Evolutionary conservation across 2,113 vertebrate genomes (phyloP).

Genomic region (Podarcis raffonei): DNA sequence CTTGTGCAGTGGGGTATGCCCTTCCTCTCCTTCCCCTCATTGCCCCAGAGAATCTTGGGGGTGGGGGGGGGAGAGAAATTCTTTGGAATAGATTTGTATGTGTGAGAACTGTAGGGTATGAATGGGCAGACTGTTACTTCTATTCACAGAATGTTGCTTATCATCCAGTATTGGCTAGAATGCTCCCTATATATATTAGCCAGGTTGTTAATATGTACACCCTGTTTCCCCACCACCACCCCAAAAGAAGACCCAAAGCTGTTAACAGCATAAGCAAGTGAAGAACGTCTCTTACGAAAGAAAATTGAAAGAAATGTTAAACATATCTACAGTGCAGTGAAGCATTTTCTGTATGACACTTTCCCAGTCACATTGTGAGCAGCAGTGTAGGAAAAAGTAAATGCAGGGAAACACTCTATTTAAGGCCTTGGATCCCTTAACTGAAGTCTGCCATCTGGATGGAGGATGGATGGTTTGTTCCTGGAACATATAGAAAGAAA

Average conservation of each 20-base stretch:
- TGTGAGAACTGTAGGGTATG: too few species aligned
- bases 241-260: background rate
- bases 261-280: background rate
- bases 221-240: background rate
- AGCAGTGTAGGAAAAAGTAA: constrained; percentile 53
- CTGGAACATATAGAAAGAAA: constrained; percentile 71
- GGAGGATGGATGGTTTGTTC: constrained; percentile 64
- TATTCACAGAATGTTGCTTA: too few species aligned
- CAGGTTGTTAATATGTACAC: background rate
- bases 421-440: constrained; percentile 54
- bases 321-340: constrained; percentile 51
- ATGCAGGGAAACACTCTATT: constrained; percentile 64
- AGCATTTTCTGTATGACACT: constrained; percentile 63
- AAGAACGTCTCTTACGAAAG: background rate
- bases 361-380: constrained; percentile 51
- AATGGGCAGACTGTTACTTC: too few species aligned
- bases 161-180: constrained; percentile 9
- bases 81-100: too few species aligned
- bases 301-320: constrained; percentile 46
- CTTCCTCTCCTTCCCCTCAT: too few species aligned
- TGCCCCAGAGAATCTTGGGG: too few species aligned
- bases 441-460: constrained; percentile 68
- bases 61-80: too few species aligned
- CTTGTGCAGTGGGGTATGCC: too few species aligned
- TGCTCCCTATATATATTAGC: constrained; percentile 41